Percentiles rank a stretch among this genome's conserved stretches.
phyloP scores from a whole-genome alignment of 2,888 invertebrate species.

The Eristalis pertinax region DNA sequence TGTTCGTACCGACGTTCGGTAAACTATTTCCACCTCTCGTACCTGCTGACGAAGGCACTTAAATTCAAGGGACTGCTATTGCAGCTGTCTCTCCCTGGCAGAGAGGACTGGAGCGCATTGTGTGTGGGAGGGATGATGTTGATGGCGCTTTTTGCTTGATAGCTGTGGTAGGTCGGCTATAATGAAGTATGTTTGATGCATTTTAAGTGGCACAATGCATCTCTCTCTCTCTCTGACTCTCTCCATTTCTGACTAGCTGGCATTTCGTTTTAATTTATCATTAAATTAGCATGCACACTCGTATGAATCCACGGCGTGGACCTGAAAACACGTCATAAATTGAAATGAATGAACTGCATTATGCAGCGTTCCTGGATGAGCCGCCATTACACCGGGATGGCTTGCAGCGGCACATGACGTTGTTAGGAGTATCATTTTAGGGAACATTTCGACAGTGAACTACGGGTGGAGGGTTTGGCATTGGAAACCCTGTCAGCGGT shows the following conservation, averaged over 20 bases:
- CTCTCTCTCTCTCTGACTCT: not conserved
- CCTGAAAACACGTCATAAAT: conserved; percentile 46
- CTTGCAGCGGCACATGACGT: not conserved
- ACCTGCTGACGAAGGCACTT: conserved; percentile 66
- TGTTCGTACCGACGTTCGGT: not conserved
- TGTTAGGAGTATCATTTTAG: not conserved
- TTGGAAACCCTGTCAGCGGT: too few species aligned
- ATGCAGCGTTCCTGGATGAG: conserved; percentile 19
- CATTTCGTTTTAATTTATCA: conserved; percentile 58
- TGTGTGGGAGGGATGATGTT: conserved; percentile 31
- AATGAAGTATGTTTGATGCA: conserved; percentile 67
- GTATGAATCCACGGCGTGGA: not conserved
- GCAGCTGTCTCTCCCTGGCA: conserved; percentile 44
- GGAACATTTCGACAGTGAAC: too few species aligned
- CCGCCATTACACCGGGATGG: not conserved
- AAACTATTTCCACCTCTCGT: not conserved
- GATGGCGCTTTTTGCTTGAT: not conserved
- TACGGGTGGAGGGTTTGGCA: too few species aligned
- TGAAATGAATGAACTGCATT: conserved; percentile 49
- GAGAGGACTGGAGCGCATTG: not conserved
- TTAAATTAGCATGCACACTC: conserved; percentile 59
- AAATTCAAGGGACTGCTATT: conserved; percentile 66
- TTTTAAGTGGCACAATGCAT: conserved; percentile 65
- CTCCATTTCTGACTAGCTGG: conserved; percentile 13
- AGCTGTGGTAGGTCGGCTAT: conserved; percentile 9